Evolutionary conservation across 2,888 invertebrate genomes (phyloP).

Genomic region (Diploptera punctata): DNA sequence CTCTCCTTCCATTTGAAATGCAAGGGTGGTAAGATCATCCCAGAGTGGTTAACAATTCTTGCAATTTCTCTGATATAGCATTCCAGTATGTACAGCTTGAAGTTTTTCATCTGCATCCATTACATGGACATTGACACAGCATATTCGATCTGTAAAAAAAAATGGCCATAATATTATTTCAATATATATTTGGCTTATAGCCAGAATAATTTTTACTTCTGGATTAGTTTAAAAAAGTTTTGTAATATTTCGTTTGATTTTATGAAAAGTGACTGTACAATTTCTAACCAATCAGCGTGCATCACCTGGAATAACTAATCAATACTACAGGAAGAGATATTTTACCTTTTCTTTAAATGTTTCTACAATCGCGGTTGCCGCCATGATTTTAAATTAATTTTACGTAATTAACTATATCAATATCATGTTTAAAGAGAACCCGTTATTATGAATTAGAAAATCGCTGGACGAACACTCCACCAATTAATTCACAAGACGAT

Average conservation of each 20-base stretch:
- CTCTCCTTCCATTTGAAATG: constrained; percentile 46
- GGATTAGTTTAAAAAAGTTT: too few relatives aligned
- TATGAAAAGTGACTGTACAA: not conserved
- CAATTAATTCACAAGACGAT: too few relatives aligned
- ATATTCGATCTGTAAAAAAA: constrained; percentile 47
- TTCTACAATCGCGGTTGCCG: too few relatives aligned
- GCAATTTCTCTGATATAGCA: constrained; percentile 48
- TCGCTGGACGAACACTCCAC: too few relatives aligned
- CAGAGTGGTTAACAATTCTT: constrained; percentile 50
- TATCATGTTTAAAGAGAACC: too few relatives aligned
- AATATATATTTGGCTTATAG: not conserved
- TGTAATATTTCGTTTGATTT: not conserved
- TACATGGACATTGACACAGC: constrained; percentile 47
- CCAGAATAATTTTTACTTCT: not conserved
- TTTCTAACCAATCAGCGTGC: constrained; percentile 18
- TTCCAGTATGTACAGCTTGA: constrained; percentile 50
- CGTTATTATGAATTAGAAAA: too few relatives aligned
- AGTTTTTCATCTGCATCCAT: constrained; percentile 49
- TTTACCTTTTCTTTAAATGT: constrained; percentile 30
- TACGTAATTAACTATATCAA: too few relatives aligned
- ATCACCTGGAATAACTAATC: constrained; percentile 27
- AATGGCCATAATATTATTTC: too few relatives aligned
- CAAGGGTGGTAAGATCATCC: constrained; percentile 48
- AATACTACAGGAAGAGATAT: not conserved
- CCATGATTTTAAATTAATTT: too few relatives aligned